These are phyloP conservation scores for Chrysogorgia sp. DNA, from an alignment of 92 coral and sea anemone species.

Conservation along the genomic window DNA sequence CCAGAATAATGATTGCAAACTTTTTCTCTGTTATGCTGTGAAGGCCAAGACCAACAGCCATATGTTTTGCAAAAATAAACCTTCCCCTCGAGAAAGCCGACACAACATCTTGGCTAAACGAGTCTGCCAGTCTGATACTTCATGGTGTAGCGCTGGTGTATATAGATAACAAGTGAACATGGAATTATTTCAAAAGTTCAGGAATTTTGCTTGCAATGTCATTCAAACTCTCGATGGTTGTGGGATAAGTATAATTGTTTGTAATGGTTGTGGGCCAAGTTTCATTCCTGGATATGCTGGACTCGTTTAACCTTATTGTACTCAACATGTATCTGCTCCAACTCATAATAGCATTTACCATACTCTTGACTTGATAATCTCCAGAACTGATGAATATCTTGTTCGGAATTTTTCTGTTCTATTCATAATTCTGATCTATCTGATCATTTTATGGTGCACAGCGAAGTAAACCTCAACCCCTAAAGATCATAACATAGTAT, in stretches of 20 bases:
- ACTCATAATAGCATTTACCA: too few species aligned
- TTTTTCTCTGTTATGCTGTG: constrained; percentile 8
- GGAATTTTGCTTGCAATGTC: constrained; percentile 10
- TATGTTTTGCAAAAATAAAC: constrained; percentile 16
- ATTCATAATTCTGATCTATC: too few species aligned
- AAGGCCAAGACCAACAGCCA: constrained; percentile 19
- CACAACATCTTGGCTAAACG: constrained; percentile 14
- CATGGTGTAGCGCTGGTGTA: neutral
- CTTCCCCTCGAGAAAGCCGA: constrained; percentile 3
- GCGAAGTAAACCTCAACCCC: too few species aligned
- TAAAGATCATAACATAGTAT: too few species aligned
- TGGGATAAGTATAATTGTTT: constrained; percentile 3
- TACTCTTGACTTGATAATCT: too few species aligned
- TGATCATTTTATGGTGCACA: too few species aligned
- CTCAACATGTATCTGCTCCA: too few species aligned
- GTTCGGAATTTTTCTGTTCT: too few species aligned
- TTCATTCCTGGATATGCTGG: too few species aligned
- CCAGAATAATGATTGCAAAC: constrained; percentile 7
- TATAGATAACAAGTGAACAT: constrained; percentile 1
- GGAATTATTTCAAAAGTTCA: constrained; percentile 2
- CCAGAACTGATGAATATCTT: too few species aligned
- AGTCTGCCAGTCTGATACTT: constrained; percentile 8
- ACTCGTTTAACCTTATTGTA: too few species aligned
- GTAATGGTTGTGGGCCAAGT: too few species aligned
- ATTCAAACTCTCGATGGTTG: constrained; percentile 11